Evolutionary conservation across 2,888 invertebrate genomes (phyloP).

Genomic region (Lepeophtheirus nordmannii): DNA sequence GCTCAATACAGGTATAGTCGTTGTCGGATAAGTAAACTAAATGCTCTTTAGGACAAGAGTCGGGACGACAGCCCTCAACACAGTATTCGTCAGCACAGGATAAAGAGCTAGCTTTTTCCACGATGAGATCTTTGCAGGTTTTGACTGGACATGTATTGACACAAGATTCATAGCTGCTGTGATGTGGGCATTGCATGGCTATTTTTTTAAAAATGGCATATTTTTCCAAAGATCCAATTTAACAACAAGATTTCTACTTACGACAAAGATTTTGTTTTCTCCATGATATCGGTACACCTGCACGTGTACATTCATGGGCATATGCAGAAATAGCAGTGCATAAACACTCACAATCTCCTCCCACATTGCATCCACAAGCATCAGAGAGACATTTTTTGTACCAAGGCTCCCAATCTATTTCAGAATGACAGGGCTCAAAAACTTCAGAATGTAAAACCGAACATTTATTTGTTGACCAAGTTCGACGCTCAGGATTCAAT

Average conservation of each 20-base stretch:
- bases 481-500: constrained; percentile 54
- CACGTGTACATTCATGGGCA: constrained; percentile 59
- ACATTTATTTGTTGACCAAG: constrained; percentile 64
- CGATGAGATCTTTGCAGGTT: constrained; percentile 59
- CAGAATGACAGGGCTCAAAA: constrained; percentile 59
- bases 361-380: constrained; percentile 72
- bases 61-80: constrained; percentile 60
- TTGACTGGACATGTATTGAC: constrained; percentile 63
- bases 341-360: constrained; percentile 74
- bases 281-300: constrained; percentile 66
- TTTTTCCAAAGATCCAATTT: background rate
- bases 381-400: constrained; percentile 52
- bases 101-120: constrained; percentile 45
- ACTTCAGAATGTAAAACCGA: constrained; percentile 53
- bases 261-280: constrained; percentile 63
- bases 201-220: constrained; percentile 24
- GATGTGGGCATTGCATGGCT: constrained; percentile 77
- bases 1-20: constrained; percentile 55
- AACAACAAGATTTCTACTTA: constrained; percentile 31
- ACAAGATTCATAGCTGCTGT: constrained; percentile 64
- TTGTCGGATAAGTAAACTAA: constrained; percentile 54
- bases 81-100: constrained; percentile 57
- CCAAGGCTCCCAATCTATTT: constrained; percentile 55
- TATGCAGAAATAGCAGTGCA: constrained; percentile 78
- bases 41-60: constrained; percentile 50